Evolutionary conservation across 2,888 invertebrate species (phyloP), one percentile per base, ranked within the genome.

Genomic region (Xestia c-nigrum): DNA sequence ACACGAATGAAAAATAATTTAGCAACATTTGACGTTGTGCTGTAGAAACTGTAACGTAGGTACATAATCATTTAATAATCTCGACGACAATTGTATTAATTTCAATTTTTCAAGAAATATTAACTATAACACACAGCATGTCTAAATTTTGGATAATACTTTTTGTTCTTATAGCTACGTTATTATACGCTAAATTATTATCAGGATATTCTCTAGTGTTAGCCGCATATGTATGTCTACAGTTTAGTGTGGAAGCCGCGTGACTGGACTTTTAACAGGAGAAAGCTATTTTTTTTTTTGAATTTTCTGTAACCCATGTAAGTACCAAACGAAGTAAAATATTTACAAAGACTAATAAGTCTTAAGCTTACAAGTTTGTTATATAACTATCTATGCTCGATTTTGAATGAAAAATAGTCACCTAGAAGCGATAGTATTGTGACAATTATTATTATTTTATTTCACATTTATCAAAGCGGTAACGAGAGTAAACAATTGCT

Each of bases 111-210:
- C 91, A 93, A 92, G 93, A 94, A 94, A 93, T 88, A 92, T 93
- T 89, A 88, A 87, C 88, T 92, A 91, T 92, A 95, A 96, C 96
- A 96, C 95, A 95, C 94, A 95, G 95, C 95, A 92, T 95, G 92
- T 92, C 95, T 95, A 96, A 95, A 93, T 93, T 88, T 95, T 95
- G 96, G 95, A 94, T 96, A 96, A 96, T 96, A 96, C 96, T 96
- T 96, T 92, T 95, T 93, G 93, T 94, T 93, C 96, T 96, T 96
- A 94, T 81, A 92, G 83, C 94, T 95, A 95, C 89, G 89, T 93
- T 92, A 91, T 87, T 93, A 94, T 95, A 96, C 91, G 90, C 95
- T 96, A 95, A 94, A 91, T 96, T 96, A 95, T 96, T 95, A 96
- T 96, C 94, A 90, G 94, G 90, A 92, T 96, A 95, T 91, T 91